phyloP scores from a whole-genome alignment of 2,113 vertebrate species.

The Loxodonta africana region DNA sequence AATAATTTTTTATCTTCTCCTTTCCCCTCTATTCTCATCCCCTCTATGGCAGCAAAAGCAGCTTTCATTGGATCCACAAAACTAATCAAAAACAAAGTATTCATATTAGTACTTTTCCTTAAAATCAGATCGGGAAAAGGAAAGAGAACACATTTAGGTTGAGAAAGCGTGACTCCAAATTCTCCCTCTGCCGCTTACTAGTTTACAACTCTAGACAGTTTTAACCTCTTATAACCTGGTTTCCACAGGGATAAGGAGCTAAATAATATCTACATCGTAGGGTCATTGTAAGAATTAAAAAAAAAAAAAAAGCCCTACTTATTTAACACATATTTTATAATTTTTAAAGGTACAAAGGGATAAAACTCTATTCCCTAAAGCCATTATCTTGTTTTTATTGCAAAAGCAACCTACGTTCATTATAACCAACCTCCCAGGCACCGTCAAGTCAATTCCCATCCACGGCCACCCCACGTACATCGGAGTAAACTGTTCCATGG shows the following conservation, averaged over 20 bases:
- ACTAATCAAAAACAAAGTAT: background rate
- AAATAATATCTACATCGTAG: background rate
- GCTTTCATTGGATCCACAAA: background rate
- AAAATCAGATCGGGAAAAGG: constrained; percentile 9
- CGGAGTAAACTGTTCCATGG: too few relatives aligned
- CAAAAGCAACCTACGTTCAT: background rate
- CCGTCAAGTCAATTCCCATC: too few relatives aligned
- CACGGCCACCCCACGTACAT: too few relatives aligned
- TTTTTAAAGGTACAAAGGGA: constrained; percentile 13
- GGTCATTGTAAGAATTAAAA: background rate
- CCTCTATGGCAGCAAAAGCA: background rate
- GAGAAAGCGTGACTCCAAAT: background rate
- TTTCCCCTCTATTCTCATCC: too few relatives aligned
- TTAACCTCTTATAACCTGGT: background rate
- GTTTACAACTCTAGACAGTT: background rate
- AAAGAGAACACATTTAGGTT: background rate
- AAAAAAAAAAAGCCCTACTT: background rate
- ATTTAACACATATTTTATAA: background rate
- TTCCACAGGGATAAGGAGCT: background rate
- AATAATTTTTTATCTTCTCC: background rate
- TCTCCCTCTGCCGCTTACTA: background rate
- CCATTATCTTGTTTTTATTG: constrained; percentile 1
- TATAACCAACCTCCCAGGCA: too few relatives aligned
- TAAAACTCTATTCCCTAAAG: background rate
- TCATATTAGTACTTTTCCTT: background rate